Conservation (phyloP, 2,888 invertebrate genomes). For the Pristionchus entomophagus region DNA sequence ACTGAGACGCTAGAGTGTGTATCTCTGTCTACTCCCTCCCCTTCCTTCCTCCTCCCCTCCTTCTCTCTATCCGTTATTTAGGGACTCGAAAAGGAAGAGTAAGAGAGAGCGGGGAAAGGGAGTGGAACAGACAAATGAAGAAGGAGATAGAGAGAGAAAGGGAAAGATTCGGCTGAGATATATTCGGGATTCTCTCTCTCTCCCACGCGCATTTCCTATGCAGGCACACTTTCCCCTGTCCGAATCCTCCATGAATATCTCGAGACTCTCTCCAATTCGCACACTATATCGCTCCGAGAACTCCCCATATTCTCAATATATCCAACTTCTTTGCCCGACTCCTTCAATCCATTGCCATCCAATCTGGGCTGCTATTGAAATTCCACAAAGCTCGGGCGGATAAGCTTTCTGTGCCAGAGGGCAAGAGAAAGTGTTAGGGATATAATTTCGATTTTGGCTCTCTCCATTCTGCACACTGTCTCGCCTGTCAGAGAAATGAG, state of each 20-base stretch:
- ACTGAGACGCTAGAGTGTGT: constrained; percentile 35
- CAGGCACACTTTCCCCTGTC: not conserved
- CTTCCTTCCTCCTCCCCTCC: not conserved
- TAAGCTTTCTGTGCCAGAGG: constrained; percentile 3
- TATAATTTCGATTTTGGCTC: not conserved
- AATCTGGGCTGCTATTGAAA: constrained; percentile 32
- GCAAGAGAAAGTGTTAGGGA: not conserved
- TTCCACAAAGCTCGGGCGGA: not conserved
- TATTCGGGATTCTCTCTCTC: not conserved
- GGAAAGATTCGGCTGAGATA: not conserved
- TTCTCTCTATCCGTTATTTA: constrained; percentile 40
- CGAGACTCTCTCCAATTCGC: not conserved
- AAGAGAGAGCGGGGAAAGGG: constrained; percentile 16
- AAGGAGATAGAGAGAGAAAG: not conserved
- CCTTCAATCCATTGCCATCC: not conserved
- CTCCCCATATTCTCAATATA: not conserved
- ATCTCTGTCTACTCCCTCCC: not conserved
- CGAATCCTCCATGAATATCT: not conserved
- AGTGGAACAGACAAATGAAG: constrained; percentile 5
- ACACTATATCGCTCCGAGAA: not conserved
- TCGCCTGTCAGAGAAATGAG: too few relatives aligned
- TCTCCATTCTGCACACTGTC: too few relatives aligned
- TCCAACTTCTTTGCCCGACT: not conserved
- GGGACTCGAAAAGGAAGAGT: constrained; percentile 29
- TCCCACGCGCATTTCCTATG: not conserved